A percentile compares a stretch with the other conserved stretches of the same genome.
Evolutionary conservation across 30 jellyfish, hydroid and myxozoan species (phyloP).

Genomic region (Pseudorhiza aurosa): DNA sequence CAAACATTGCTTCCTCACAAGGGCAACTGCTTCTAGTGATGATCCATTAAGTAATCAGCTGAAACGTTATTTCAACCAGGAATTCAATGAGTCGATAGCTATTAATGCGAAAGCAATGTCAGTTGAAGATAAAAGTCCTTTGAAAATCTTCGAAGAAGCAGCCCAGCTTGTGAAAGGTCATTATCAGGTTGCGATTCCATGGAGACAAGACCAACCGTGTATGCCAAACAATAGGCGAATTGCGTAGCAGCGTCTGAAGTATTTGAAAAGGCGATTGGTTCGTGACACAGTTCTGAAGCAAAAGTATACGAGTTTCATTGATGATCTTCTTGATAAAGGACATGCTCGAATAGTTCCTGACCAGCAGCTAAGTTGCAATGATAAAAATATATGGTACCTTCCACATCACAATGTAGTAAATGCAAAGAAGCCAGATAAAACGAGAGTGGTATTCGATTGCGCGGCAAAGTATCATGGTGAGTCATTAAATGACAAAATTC

Average conservation of each 20-base stretch:
- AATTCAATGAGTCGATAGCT: constrained; percentile 16
- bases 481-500: constrained; percentile 40
- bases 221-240: constrained; percentile 29
- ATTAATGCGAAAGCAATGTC: constrained; percentile 11
- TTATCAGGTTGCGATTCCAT: constrained; percentile 51
- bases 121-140: constrained; percentile 40
- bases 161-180: constrained; percentile 5
- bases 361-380: not conserved
- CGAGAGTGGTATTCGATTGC: constrained; percentile 62
- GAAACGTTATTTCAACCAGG: too few relatives aligned
- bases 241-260: constrained; percentile 25
- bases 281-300: constrained; percentile 4
- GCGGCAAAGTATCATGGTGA: constrained; percentile 53
- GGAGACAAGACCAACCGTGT: constrained; percentile 16
- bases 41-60: too few relatives aligned
- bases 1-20: constrained; percentile 31
- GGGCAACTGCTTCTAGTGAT: too few relatives aligned
- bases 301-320: constrained; percentile 35
- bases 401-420: constrained; percentile 67
- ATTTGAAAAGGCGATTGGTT: constrained; percentile 22
- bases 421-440: constrained; percentile 65
- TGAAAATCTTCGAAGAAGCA: constrained; percentile 7
- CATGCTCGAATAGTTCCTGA: constrained; percentile 46
- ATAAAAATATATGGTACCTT: constrained; percentile 64
- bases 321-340: constrained; percentile 18